Base-by-base conservation (phyloP, 1,140 invertebrate genomes). In the Zaprionus kolodkinae region DNA sequence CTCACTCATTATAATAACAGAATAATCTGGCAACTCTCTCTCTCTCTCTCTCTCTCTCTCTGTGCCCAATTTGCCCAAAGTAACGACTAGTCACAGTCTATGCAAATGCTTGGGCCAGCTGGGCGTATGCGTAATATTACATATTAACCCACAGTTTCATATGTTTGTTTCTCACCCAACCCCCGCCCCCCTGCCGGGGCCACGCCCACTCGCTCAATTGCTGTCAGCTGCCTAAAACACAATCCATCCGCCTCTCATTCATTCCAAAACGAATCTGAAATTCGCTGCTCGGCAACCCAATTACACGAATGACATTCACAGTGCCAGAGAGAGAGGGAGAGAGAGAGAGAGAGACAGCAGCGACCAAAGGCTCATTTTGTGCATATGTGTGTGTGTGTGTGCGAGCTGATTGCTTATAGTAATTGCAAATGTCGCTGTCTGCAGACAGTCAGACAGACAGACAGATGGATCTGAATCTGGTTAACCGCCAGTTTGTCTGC, bases 261-360 rank as follows among this genome's bases (percentile, higher is more conserved):
- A 69, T 68, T 57, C 54, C 54, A 35, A 21, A 52, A 77, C 66
- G 64, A 74, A 70, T 65, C 45, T 48, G 27, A 48, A 35, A 61
- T 68, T 78, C 67, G 65, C 73, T 50, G 33, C 48, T 71, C 62
- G 69, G 64, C 79, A 87, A 83, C 79, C 84, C 84, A 87, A 87
- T 88, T 87, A 88, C 77, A 80, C 62, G 56, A 83, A 88, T 88
- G 84, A 88, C 84, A 87, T 80, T 88, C 76, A 52, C 80, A 78
- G 71, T 56, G 57, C 30, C 79, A 70, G 27, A 70, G 21, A 21
- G 21, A 1, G 21, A 70, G 21, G 2, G 21, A 1, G 21, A 21
- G 21, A 21, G 21, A 21, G 21, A 21, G 21, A 21, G 21, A 21
- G 21, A 21, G 21, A 21, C 21, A 21, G 21, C 21, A 21, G 63